phyloP scores from a whole-genome alignment of 2,888 invertebrate genomes.

The Phyto melanocephala region DNA sequence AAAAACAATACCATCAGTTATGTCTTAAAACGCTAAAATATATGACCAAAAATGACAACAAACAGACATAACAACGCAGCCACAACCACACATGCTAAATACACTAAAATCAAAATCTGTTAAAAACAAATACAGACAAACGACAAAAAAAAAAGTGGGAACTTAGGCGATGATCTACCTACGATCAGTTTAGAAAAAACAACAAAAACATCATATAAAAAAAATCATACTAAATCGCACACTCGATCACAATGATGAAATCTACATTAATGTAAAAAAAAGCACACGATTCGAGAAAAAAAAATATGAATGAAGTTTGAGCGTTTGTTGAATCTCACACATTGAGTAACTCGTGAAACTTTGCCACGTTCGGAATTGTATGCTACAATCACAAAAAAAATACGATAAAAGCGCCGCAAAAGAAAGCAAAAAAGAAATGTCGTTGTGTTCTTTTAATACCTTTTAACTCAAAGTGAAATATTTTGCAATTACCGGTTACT shows the following conservation, averaged over 20 bases:
- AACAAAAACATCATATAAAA: conserved; percentile 25
- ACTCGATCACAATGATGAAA: conserved; percentile 48
- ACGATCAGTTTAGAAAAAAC: conserved; percentile 63
- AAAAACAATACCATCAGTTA: conserved; percentile 21
- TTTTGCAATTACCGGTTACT: conserved; percentile 22
- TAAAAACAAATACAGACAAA: conserved; percentile 28
- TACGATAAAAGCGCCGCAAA: conserved; percentile 40
- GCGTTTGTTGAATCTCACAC: conserved; percentile 58
- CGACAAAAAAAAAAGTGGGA: conserved; percentile 7
- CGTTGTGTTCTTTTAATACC: conserved; percentile 19
- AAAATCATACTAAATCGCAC: conserved; percentile 54
- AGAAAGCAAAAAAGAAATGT: conserved; percentile 25
- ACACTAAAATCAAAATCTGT: conserved; percentile 34
- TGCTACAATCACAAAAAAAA: conserved; percentile 4
- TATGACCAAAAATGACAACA: conserved; percentile 61
- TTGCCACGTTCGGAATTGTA: conserved; percentile 64
- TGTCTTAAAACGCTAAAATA: conserved; percentile 40
- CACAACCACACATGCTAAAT: conserved; percentile 53
- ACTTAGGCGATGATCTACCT: conserved; percentile 68
- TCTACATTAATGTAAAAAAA: conserved; percentile 40
- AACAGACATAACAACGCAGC: conserved; percentile 29
- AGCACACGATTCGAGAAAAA: conserved; percentile 56
- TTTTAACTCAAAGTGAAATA: background rate
- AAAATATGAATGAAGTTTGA: conserved; percentile 61
- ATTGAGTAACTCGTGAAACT: conserved; percentile 67